Conservation (phyloP, 2,113 vertebrate genomes). For the Ploceus nigricollis region DNA sequence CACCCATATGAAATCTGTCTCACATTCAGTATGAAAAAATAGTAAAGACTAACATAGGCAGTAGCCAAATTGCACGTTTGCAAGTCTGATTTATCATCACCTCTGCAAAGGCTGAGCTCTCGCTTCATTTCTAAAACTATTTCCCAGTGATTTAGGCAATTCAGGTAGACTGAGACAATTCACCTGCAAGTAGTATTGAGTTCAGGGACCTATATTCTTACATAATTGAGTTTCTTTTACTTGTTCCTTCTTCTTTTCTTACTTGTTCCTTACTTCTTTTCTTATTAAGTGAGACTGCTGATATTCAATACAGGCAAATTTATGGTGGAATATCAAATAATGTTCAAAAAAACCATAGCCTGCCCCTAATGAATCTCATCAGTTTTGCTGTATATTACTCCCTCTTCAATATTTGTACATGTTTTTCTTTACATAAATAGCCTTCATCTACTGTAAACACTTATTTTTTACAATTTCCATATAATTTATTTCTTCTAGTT, state of each 20-base stretch:
- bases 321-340: not conserved
- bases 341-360: not conserved
- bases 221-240: not conserved
- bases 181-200: not conserved
- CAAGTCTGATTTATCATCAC: not conserved
- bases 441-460: not conserved
- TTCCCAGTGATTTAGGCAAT: not conserved
- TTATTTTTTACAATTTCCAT: not conserved
- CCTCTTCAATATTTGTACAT: not conserved
- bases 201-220: not conserved
- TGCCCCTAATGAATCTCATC: not conserved
- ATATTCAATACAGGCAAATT: conserved; percentile 29
- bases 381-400: not conserved
- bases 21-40: not conserved
- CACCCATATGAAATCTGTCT: not conserved
- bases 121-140: not conserved
- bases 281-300: not conserved
- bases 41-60: not conserved
- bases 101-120: not conserved
- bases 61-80: not conserved
- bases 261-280: not conserved
- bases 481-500: not conserved
- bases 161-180: not conserved
- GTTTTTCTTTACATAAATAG: not conserved
- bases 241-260: not conserved